Base-by-base conservation (phyloP, 2,888 invertebrate genomes). In the Xestia sexstrigata region DNA sequence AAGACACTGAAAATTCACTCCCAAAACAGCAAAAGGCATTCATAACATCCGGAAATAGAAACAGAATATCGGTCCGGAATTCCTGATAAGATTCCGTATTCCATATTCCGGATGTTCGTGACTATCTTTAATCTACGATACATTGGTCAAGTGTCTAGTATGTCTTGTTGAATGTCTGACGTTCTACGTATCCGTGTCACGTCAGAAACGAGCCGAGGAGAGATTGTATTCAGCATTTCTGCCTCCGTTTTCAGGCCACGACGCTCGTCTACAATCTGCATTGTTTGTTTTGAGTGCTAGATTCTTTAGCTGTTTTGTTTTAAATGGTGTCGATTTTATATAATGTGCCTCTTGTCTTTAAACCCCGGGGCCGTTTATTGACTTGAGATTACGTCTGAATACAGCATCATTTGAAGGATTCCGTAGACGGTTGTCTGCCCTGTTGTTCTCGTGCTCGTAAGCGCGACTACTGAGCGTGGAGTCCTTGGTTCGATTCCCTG, bases 161-260 rank as follows among this genome's bases (percentile, higher is more conserved):
- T n/a, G n/a, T 69, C 60, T 76, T 62, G 55, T 71, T 66, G 62
- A 69, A 80, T 77, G 62, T 72, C 77, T 55, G 69, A 52, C 26
- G 45, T 23, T 45, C 70, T 52, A 52, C 45, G 70, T 71, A 76
- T 83, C 75, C 60, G 79, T 71, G 70, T 73, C 73, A 70, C 42
- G 70, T 60, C 49, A 20, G 58, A 47, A 69, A 42, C 39, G 26
- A 70, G 65, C 39, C 66, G 75, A n/a, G 63, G 42, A 20, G 67
- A 78, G 60, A 76, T 69, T 39, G 66, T 70, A 77, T 74, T 70
- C 74, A 76, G 30, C 42, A 62, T 79, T 72, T 60, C 79, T 67
- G 79, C 2, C 70, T 71, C n/a, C 63, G 81, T 84, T 84, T 84
- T 70, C 70, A 83, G 77, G 83, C 70, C 79, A 77, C 77, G 77